Evolutionary conservation across 1,140 invertebrate genomes (phyloP), one percentile per base, ranked within the genome.

Genomic region (Paraescarpia echinospica): DNA sequence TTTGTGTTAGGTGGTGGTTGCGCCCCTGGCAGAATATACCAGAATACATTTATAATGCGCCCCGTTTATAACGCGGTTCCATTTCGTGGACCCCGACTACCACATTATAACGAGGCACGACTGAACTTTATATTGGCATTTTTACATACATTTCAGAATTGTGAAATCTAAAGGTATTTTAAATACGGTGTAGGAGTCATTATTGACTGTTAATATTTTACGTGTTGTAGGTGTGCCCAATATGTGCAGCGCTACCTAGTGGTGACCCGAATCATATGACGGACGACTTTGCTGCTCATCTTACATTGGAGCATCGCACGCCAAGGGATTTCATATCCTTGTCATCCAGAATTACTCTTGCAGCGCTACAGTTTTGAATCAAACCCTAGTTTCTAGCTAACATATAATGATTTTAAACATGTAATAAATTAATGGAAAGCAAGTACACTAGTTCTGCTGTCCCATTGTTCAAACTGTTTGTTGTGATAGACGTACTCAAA

Each of bases 251-350:
- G 92, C 97, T 98, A 96, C 98, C 98, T 92, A 98, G 98, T 94
- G 98, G 98, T 51, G 99, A 99, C 96, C 98, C 99, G 93, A 99
- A 99, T 97, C 97, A 99, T 95, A 98, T 99, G 95, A 99, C 99
- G 93, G 98, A 99, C 97, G 99, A 99, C 97, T 99, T 99, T 97
- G 98, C 98, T 94, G 98, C 98, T 95, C 99, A 99, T 97, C 97
- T 99, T 94, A 98, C 98, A 94, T 96, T 99, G 93, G 98, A 99
- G 95, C 99, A 99, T 97, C 97, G 95, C 93, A 94, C 95, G 35
- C 94, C 95, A 91, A 94, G 95, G 94, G 96, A 96, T 94, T 95
- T 96, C 93, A 95, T 96, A 96, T 95, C 95, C 95, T 96, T 96
- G 94, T 41, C n/a, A 33, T 89, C n/a, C 22, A 22, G 27, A 77